A percentile compares a stretch with the other conserved stretches of the same genome.
These are phyloP conservation scores for Alectoris magna DNA, from an alignment of 2,797 vertebrate species.

Conservation along the genomic window DNA sequence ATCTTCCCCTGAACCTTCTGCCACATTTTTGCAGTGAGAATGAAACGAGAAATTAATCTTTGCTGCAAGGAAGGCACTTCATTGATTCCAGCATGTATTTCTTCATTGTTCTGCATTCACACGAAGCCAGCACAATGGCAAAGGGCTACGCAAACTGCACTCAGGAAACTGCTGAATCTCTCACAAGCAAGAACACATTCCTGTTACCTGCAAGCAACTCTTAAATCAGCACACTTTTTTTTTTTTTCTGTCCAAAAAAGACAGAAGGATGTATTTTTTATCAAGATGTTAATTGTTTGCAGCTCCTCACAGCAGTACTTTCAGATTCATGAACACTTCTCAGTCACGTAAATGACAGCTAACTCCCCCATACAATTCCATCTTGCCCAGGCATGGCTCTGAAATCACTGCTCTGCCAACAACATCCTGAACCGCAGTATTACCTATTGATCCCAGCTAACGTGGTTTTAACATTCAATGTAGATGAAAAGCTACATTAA, in stretches of 20 bases:
- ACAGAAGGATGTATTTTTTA: background rate
- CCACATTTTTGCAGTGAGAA: background rate
- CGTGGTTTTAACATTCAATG: background rate
- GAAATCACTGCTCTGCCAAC: background rate
- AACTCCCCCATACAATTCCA: background rate
- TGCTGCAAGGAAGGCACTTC: conserved; percentile 42
- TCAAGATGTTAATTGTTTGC: background rate
- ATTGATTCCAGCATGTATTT: background rate
- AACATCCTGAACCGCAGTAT: background rate
- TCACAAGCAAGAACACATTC: background rate
- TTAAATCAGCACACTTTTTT: background rate
- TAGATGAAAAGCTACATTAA: background rate
- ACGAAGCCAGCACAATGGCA: background rate
- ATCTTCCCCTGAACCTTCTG: background rate
- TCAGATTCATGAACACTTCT: background rate
- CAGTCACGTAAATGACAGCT: background rate
- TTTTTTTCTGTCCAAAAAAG: background rate
- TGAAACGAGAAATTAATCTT: background rate
- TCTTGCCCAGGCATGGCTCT: background rate
- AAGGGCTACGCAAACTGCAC: background rate
- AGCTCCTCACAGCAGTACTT: conserved; percentile 12
- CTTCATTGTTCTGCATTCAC: background rate
- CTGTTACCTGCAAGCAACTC: background rate
- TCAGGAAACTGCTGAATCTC: background rate
- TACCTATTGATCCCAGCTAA: background rate